Base-by-base conservation (phyloP, 1,140 invertebrate species). In the Aphaenogaster ashmeadi region DNA sequence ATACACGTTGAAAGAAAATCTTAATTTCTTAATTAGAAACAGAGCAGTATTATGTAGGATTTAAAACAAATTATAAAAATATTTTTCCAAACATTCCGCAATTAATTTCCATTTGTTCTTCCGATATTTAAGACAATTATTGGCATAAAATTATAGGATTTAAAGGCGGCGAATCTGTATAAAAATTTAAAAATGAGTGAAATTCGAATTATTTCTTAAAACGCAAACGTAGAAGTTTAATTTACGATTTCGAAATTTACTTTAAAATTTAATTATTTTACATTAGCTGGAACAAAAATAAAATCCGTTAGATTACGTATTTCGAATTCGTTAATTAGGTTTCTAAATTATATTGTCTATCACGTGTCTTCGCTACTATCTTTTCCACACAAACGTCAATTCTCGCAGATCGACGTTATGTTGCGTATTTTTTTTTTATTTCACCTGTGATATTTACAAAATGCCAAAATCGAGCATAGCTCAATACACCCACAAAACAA, bases 351-450 rank as follows among this genome's bases (percentile, higher is more conserved):
- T 5, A n/a, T 54, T 5, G 9, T 56, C 36, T 18, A 44, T 56
- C 9, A 36, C 15, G 15, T 64, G n/a, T 18, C 3, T 38, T 27
- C 21, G 27, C 27, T 27, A 27, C 27, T 27, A 27, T 27, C 27
- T 33, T 62, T 64, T 47, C 2, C 15, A 8, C 5, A 44, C 21
- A 44, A 47, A 78, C 0, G 8, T 78, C 41, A 44, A 18, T 77
- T 27, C 67, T 58, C n/a, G n/a, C 18, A 52, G 36, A 13, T 15
- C 15, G 21, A 27, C 21, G 38, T 60, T 41, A 56, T 56, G 11
- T 79, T 3, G 36, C 11, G 36, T 27, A 47, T 27, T 64, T 71
- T 69, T 69, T 69, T 67, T 80, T 64, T 38, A 36, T 60, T 38
- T 21, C 13, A 52, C 4, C 50, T 21, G 38, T 7, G 15, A 36